Evolutionary conservation across 2,888 invertebrate species (phyloP), one percentile per base, ranked within the genome.

Genomic region (Cylloceria caligata): DNA sequence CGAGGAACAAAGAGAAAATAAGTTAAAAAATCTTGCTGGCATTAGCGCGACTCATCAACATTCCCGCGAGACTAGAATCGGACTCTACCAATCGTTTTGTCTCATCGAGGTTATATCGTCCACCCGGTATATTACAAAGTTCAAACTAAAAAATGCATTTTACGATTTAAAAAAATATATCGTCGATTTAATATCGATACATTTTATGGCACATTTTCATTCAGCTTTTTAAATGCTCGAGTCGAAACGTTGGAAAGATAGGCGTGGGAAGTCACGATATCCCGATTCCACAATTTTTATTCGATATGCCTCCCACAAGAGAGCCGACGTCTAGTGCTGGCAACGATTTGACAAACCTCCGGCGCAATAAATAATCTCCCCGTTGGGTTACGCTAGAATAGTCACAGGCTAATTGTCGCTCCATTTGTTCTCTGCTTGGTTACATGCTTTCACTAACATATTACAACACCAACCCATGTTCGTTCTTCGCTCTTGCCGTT

Each of bases 401-500:
- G 88, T 88, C 88, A 89, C 88, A 87, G 86, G 88, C 86, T 89
- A 89, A 89, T 88, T 88, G 88, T 89, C 90, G 89, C 88, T 89
- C 90, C 89, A 88, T 89, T 88, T 88, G 86, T 90, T 90, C 87
- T 90, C 87, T 90, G 90, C 90, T 90, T 90, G 89, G 86, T 90
- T 90, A 90, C 90, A 90, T 90, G 90, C 90, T 89, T 90, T 88
- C 89, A 89, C 88, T 89, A 90, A 90, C 88, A 89, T 89, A 87
- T 88, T 88, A 89, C 90, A 89, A 89, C 89, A 89, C 87, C 89
- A 89, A 89, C 88, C 84, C 89, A 89, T 89, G 89, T 88, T 88
- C 90, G 88, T 87, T 88, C 89, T 89, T 86, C 89, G 88, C 86
- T 88, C 88, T 87, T 88, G 90, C 89, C 85, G 89, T 89, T 88